phyloP scores from a whole-genome alignment of 1,140 invertebrate genomes.

The Euglossa dilemma region DNA sequence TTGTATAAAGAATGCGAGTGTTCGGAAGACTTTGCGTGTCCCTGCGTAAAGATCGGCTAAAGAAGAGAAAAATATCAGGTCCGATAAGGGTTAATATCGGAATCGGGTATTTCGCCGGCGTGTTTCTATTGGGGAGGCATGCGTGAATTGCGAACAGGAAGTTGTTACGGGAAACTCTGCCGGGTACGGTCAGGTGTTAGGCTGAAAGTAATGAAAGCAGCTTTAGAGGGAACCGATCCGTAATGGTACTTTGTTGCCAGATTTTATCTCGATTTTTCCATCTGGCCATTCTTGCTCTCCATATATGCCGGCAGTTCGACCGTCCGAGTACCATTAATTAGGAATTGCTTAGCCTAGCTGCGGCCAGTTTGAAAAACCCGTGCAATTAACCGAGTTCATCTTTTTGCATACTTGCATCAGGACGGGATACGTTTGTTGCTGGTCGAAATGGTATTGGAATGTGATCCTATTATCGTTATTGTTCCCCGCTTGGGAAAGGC shows the following conservation, averaged over 20 bases:
- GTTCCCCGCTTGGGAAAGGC: neutral
- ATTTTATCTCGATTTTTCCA: slow-evolving; percentile 26
- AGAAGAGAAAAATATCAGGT: no score
- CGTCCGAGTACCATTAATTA: slow-evolving; percentile 25
- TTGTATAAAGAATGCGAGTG: no score
- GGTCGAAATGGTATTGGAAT: slow-evolving; percentile 1
- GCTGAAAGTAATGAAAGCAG: slow-evolving; percentile 6
- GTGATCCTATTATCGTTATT: slow-evolving; percentile 17
- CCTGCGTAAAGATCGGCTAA: no score
- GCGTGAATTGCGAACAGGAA: no score
- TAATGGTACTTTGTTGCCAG: slow-evolving; percentile 23
- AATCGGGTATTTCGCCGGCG: no score
- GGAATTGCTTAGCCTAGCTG: slow-evolving; percentile 22
- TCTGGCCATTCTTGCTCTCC: slow-evolving; percentile 20
- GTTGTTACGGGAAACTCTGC: neutral
- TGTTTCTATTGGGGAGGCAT: no score
- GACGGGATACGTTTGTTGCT: neutral
- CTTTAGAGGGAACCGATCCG: neutral
- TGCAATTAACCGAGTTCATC: slow-evolving; percentile 30
- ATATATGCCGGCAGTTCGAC: neutral
- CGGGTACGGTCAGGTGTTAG: neutral
- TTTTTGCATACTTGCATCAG: slow-evolving; percentile 21
- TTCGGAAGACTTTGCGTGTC: no score
- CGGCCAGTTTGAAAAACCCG: slow-evolving; percentile 7
- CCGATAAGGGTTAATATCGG: no score